Conservation (phyloP, 2,113 vertebrate species). For the Heptranchias perlo region DNA sequence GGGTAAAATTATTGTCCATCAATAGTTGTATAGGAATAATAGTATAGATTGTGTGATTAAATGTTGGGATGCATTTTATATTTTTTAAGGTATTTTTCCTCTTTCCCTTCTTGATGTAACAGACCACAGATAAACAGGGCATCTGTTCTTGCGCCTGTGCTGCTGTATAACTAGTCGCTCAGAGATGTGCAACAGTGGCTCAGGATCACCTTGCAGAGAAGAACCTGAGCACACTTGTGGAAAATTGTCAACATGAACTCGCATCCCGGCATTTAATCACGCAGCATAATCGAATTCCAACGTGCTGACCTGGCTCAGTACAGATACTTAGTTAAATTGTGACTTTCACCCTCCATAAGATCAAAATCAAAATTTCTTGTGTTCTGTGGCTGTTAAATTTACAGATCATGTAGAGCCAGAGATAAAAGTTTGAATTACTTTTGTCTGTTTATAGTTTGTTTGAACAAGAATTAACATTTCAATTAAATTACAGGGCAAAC, state of each 20-base stretch:
- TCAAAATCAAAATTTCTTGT: not conserved
- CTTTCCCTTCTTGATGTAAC: not conserved
- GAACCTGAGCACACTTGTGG: not conserved
- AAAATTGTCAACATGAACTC: not conserved
- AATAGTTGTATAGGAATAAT: not conserved
- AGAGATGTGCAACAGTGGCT: not conserved
- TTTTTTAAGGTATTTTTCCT: not conserved
- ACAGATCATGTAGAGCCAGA: not conserved
- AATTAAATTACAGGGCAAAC: not conserved
- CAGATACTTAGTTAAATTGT: not conserved
- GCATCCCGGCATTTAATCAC: not conserved
- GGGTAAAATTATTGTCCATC: not conserved
- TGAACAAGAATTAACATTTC: not conserved
- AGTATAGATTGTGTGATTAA: too few relatives aligned
- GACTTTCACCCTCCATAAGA: not conserved
- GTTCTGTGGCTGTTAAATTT: not conserved
- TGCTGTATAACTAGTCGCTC: not conserved
- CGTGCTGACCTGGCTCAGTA: not conserved
- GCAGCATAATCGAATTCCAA: not conserved
- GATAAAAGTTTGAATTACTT: not conserved
- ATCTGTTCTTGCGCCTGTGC: not conserved
- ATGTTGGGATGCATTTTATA: not conserved
- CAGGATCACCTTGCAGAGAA: not conserved
- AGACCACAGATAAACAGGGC: not conserved
- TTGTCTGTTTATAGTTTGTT: not conserved